Base-by-base conservation (phyloP, 2,797 vertebrate species). In the Oryzias sinensis region DNA sequence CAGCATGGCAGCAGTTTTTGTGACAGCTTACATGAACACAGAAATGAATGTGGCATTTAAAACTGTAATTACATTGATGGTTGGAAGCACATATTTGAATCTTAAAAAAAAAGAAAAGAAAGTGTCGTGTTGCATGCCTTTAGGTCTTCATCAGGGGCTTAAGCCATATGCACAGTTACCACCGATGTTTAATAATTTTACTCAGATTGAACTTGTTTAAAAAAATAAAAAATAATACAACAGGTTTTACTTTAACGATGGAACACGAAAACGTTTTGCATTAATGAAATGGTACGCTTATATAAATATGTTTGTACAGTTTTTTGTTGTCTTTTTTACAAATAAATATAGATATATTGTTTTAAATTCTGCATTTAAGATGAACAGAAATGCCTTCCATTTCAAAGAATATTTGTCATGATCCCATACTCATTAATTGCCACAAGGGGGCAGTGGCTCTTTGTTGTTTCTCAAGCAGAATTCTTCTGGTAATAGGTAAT, bases 371-470 rank as follows among this genome's bases (percentile, higher is more conserved):
- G 3, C 9, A 37, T 37, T 37, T 11, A 13, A 13, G 9, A 11
- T 37, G 9, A 37, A 11, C 11, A 0, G 33, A 37, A 37, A 37
- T 37, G 11, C 4, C 33, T 37, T 2, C 9, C 33, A 3, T 11
- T 3, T 37, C 33, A 37, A 29, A 29, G 27, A 37, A 11, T 37
- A 1, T 37, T 22, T 37, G 33, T 37, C 9, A 37, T 37, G 17
- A 20, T 53, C 33, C 27, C 11, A 16, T 40, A 22, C 2, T 55
- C 6, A 15, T 67, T 14, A 42, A 25, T 11, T 11, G 50, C 87
- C 90, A 90, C 68, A 65, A 61, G 88, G 65, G 77, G 86, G 83
- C 76, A 85, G 77, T 82, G 61, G 62, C 75, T 72, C 56, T 58
- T 63, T 27, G 72, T 53, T 18, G 63, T 74, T 56, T 22, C 41